A percentile compares a stretch with the other conserved stretches of the same genome.
Conservation (phyloP, 30 jellyfish, hydroid and myxozoan genomes). For the Pseudorhiza aurosa region DNA sequence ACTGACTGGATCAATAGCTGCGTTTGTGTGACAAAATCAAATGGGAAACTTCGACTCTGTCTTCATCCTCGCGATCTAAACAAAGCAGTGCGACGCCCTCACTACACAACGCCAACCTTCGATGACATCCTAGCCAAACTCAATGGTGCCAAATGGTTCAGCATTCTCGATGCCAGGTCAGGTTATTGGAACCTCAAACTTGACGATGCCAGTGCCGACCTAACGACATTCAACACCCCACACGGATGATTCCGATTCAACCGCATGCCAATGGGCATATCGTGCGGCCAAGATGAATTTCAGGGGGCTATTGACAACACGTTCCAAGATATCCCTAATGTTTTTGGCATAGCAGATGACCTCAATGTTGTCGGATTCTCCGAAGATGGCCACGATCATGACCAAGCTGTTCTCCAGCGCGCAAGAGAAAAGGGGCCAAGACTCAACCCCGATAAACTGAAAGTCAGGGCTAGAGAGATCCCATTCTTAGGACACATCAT, state of each 20-base stretch:
- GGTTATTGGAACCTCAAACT: slow-evolving; percentile 26
- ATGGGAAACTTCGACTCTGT: slow-evolving; percentile 49
- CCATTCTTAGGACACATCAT: slow-evolving; percentile 56
- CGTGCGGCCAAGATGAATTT: slow-evolving; percentile 51
- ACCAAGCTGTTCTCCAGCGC: slow-evolving; percentile 8
- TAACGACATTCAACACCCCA: slow-evolving; percentile 52
- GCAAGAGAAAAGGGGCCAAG: not conserved
- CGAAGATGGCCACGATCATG: slow-evolving; percentile 34
- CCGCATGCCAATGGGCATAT: slow-evolving; percentile 32
- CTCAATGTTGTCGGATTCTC: slow-evolving; percentile 37
- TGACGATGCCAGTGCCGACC: slow-evolving; percentile 20
- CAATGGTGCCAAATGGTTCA: slow-evolving; percentile 8
- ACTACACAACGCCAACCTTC: slow-evolving; percentile 28
- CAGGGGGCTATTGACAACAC: slow-evolving; percentile 29
- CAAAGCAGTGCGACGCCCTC: slow-evolving; percentile 36
- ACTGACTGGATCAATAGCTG: slow-evolving; percentile 48
- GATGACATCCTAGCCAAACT: slow-evolving; percentile 49
- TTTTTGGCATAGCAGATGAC: slow-evolving; percentile 45
- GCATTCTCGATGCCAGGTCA: slow-evolving; percentile 31
- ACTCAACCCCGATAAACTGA: slow-evolving; percentile 33
- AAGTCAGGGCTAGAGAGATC: slow-evolving; percentile 40
- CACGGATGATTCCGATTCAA: slow-evolving; percentile 29
- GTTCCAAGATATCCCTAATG: slow-evolving; percentile 20
- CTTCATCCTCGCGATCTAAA: slow-evolving; percentile 44
- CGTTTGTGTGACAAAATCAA: slow-evolving; percentile 27